phyloP scores from a whole-genome alignment of 2,888 invertebrate species.

The Athripsodes cinereus region DNA sequence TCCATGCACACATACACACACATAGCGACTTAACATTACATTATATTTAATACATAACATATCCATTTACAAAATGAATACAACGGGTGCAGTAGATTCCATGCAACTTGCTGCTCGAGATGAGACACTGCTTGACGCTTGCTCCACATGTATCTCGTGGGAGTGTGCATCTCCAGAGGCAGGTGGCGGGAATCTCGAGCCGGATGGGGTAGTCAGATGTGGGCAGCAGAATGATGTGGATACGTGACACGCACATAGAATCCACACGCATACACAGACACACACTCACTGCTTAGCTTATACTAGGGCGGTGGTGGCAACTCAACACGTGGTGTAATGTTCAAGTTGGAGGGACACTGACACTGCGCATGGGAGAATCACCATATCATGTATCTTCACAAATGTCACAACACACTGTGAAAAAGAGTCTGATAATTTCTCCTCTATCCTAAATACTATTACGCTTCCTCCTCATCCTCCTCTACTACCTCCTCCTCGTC shows the following conservation, averaged over 20 bases:
- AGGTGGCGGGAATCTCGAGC: slow-evolving; percentile 15
- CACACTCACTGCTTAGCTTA: neutral
- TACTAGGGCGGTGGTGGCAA: slow-evolving; percentile 34
- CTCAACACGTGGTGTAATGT: slow-evolving; percentile 31
- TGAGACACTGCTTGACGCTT: neutral
- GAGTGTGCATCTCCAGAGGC: slow-evolving; percentile 12
- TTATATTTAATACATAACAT: slow-evolving; percentile 4
- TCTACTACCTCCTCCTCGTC: slow-evolving; percentile 50
- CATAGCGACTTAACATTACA: neutral
- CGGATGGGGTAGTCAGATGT: neutral
- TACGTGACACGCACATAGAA: neutral
- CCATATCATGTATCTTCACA: slow-evolving; percentile 23
- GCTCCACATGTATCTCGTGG: neutral
- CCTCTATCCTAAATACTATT: slow-evolving; percentile 37
- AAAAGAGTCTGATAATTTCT: slow-evolving; percentile 41
- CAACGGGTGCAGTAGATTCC: neutral
- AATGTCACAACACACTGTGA: slow-evolving; percentile 41
- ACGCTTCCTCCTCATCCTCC: slow-evolving; percentile 52
- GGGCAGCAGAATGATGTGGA: neutral
- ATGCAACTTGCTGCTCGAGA: slow-evolving; percentile 1
- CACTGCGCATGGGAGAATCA: slow-evolving; percentile 30
- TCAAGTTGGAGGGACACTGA: slow-evolving; percentile 35
- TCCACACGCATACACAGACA: neutral
- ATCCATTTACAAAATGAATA: slow-evolving; percentile 13
- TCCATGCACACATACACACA: neutral